Percentiles rank a stretch among this genome's conserved stretches.
Evolutionary conservation across 2,797 vertebrate genomes (phyloP).

Genomic region (Neopelma chrysocephalum): DNA sequence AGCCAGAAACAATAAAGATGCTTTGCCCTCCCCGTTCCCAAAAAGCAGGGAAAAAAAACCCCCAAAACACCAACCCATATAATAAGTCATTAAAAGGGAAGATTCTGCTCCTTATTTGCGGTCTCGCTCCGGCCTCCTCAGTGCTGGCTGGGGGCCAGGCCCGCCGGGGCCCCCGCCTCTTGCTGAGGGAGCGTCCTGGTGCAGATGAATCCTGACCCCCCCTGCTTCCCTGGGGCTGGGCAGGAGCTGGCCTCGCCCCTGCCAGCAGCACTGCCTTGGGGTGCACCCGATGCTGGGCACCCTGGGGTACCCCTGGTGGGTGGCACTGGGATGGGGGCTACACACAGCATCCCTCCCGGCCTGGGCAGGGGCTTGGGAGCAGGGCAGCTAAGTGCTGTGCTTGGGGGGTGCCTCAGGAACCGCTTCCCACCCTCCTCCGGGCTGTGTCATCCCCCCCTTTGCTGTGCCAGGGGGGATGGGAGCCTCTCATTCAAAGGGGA

Average conservation of each 20-base stretch:
- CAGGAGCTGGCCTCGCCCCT: background rate
- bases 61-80: constrained; percentile 50
- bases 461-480: background rate
- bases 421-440: rapidly evolving
- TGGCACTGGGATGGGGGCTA: background rate
- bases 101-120: constrained; percentile 70
- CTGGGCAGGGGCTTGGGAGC: background rate
- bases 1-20: constrained; percentile 55
- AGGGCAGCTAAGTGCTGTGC: rapidly evolving
- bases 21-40: constrained; percentile 6
- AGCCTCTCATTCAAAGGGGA: rapidly evolving
- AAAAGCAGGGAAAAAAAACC: background rate
- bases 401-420: background rate
- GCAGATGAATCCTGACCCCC: background rate
- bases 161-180: constrained; percentile 27
- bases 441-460: rapidly evolving
- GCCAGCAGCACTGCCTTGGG: background rate
- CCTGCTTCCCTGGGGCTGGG: background rate
- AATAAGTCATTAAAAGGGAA: constrained; percentile 70
- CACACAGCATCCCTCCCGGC: background rate
- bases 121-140: constrained; percentile 47
- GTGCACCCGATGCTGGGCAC: rapidly evolving
- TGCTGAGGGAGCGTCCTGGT: constrained; percentile 17
- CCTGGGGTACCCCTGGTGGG: background rate
- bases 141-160: constrained; percentile 42